Conservation (phyloP, 2,888 invertebrate genomes). For the Amphipyra tragopoginis region DNA sequence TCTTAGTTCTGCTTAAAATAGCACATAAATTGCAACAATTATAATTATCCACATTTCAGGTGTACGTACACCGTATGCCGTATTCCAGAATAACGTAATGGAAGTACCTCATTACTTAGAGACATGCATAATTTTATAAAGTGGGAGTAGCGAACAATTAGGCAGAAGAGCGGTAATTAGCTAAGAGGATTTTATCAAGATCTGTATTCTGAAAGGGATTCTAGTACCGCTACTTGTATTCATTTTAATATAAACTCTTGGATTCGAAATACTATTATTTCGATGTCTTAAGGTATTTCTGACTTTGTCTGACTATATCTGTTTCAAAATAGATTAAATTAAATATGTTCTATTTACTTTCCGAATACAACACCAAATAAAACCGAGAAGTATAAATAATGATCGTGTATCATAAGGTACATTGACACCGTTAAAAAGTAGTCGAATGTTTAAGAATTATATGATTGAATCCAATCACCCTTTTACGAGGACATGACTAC, state of each 20-base stretch:
- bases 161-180: slow-evolving; percentile 37
- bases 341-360: too few species aligned
- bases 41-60: slow-evolving; percentile 24
- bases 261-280: too few species aligned
- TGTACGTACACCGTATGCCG: slow-evolving; percentile 14
- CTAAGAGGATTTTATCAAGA: slow-evolving; percentile 27
- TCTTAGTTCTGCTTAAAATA: slow-evolving; percentile 22
- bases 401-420: not conserved
- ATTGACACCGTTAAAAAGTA: slow-evolving; percentile 19
- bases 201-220: too few species aligned
- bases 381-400: not conserved
- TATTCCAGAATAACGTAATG: slow-evolving; percentile 16
- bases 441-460: slow-evolving; percentile 24
- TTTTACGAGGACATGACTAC: slow-evolving; percentile 31
- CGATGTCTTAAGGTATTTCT: too few species aligned
- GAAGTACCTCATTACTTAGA: slow-evolving; percentile 43
- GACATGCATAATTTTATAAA: slow-evolving; percentile 46
- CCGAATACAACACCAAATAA: not conserved
- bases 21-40: slow-evolving; percentile 23
- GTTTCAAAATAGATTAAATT: too few species aligned
- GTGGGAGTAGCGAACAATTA: slow-evolving; percentile 46
- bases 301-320: too few species aligned
- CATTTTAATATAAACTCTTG: not conserved
- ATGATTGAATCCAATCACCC: slow-evolving; percentile 38
- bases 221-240: too few species aligned